Percentiles rank a stretch among this genome's conserved stretches.
Conservation (phyloP, 1,140 invertebrate species). For the Leucophenga varia region DNA sequence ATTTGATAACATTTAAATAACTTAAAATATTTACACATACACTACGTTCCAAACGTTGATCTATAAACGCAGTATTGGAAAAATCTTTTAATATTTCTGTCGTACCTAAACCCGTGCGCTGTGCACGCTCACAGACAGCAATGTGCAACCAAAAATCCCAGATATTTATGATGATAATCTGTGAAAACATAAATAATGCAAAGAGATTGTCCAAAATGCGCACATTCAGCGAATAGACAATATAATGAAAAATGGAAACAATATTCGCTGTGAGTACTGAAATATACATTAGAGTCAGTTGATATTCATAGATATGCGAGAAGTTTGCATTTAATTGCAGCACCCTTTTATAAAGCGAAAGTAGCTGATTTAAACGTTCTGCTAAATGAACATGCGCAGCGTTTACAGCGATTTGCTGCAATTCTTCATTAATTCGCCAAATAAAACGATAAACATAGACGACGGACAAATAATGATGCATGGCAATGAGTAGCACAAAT, state of each 20-base stretch:
- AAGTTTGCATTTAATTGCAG: slow-evolving; percentile 10
- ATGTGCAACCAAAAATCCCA: slow-evolving; percentile 25
- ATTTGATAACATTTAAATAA: too few species aligned
- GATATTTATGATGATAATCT: slow-evolving; percentile 19
- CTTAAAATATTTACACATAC: too few species aligned
- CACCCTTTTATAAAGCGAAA: too few species aligned
- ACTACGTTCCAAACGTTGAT: slow-evolving; percentile 5
- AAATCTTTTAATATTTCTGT: slow-evolving; percentile 23
- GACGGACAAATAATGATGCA: slow-evolving; percentile 28
- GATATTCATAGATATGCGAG: slow-evolving; percentile 17
- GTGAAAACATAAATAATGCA: not conserved
- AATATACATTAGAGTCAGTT: slow-evolving; percentile 15
- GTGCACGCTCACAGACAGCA: slow-evolving; percentile 18
- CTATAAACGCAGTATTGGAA: slow-evolving; percentile 3
- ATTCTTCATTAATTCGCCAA: slow-evolving; percentile 27
- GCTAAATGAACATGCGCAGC: too few species aligned
- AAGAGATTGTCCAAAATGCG: not conserved
- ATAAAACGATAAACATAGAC: slow-evolving; percentile 25
- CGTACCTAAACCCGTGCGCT: slow-evolving; percentile 15
- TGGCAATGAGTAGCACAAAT: slow-evolving; percentile 9
- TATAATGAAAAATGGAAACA: slow-evolving; percentile 18
- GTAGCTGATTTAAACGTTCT: slow-evolving; percentile 5
- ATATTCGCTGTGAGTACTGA: slow-evolving; percentile 18
- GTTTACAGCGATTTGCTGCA: slow-evolving; percentile 17
- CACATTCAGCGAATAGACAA: slow-evolving; percentile 21